These are phyloP conservation scores for Vipera latastei DNA, from an alignment of 2,797 vertebrate genomes.

Conservation along the genomic window DNA sequence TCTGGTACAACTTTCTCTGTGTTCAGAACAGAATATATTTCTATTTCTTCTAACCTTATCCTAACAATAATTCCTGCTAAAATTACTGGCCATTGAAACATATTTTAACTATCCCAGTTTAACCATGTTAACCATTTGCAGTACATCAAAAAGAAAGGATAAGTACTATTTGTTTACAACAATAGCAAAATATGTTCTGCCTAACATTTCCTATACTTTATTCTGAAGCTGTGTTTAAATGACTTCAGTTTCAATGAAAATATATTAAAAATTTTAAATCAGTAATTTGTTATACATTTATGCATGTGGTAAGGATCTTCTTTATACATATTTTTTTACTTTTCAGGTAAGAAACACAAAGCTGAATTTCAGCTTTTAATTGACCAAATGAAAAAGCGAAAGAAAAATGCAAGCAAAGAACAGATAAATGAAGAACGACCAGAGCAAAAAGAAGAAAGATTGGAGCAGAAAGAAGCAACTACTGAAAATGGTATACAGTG, in stretches of 20 bases:
- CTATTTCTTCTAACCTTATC: not conserved
- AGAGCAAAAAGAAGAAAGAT: constrained; percentile 6
- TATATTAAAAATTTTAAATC: not conserved
- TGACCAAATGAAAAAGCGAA: constrained; percentile 68
- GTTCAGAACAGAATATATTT: not conserved
- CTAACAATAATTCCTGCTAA: not conserved
- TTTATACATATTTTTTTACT: not conserved
- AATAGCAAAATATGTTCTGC: not conserved
- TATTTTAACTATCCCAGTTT: not conserved
- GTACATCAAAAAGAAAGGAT: not conserved
- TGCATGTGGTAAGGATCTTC: not conserved
- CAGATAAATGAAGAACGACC: constrained; percentile 19
- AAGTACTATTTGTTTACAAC: not conserved
- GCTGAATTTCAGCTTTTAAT: constrained; percentile 71
- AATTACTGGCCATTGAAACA: not conserved
- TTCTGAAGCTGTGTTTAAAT: not conserved
- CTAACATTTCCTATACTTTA: not conserved
- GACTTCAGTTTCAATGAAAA: not conserved
- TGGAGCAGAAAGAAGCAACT: constrained; percentile 4
- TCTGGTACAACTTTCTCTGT: not conserved
- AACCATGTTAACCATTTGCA: not conserved
- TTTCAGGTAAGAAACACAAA: constrained; percentile 74
- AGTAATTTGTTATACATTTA: not conserved
- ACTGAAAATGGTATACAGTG: constrained; percentile 60
- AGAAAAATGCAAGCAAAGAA: constrained; percentile 56